Evolutionary conservation across 2,113 vertebrate species (phyloP), one percentile per base, ranked within the genome.

Genomic region (Nymphicus hollandicus): DNA sequence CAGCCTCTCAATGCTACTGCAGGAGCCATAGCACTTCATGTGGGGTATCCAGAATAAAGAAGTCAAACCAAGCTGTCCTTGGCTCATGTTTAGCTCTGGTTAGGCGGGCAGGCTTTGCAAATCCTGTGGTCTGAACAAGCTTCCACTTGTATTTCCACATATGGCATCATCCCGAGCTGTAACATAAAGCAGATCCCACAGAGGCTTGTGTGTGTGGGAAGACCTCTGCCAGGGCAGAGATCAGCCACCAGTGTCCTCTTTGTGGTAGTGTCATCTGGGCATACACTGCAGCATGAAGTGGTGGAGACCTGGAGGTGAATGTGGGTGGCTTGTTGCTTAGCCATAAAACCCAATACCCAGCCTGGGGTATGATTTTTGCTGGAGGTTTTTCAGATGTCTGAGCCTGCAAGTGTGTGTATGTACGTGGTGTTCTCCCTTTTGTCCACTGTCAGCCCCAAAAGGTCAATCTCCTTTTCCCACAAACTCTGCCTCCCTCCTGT

Each of bases 71-170:
- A 74, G 69, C 73, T 89, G 69, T 66, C 91, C 89, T 92, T 83
- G 83, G 72, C 80, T 96, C 9, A 0, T 27, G 49, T 15, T 86
- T 73, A 50, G 53, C 55, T 78, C 89, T 78, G 60, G 64, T 86
- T 92, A 86, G 89, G 55, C 3, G 18, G 94, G 83, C 27, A 89
- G 69, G 55, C 86, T 95, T 84, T 81, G 91, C 60, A 92, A 86
- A 92, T 83, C 81, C 95, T 78, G 46, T 28, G 77, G 77, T 94
- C 60, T 73, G 81, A 94, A 14, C 80, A 89, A 86, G 89, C 87
- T 96, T 86, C 81, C 84, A 94, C 89, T 94, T 92, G 84, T 31
- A 53, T 94, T 94, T 84, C 81, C 69, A 74, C 60, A 58, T 10
- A 39, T 0, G 0, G 69, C 87, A 20, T n/a, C 3, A 0, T 89